Evolutionary conservation across 2,797 vertebrate species (phyloP), one percentile per base, ranked within the genome.

Genomic region (Champsocephalus gunnari): DNA sequence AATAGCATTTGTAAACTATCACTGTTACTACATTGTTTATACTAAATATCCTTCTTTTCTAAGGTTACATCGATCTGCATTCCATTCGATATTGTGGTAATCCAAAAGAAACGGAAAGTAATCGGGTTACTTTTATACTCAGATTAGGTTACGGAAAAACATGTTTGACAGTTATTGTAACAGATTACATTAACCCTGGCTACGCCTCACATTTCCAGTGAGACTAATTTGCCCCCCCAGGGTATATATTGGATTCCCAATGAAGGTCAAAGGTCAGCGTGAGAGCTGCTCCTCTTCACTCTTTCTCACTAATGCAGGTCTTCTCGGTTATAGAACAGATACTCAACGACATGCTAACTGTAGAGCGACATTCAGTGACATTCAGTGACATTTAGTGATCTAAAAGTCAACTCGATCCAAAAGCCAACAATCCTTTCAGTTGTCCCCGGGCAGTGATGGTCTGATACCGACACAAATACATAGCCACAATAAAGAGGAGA

Each of bases 151-250:
- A 34, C 34, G 34, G 6, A 6, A 1, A 19, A 19, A 19, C 19
- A 19, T 19, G 19, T 19, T 19, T 19, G 19, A 19, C 19, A 19
- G 19, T 19, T 19, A 19, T 19, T 34, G 34, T 34, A 34, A 34
- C 34, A 8, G 34, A 34, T 34, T 34, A 34, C 34, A 34, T 34
- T 34, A 34, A 34, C 34, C 34, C 34, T 34, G 6, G 34, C 6
- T 34, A 34, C 34, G 48, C 71, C 56, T 82, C 59, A 48, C 34
- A 82, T 60, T 49, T 70, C 64, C 60, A 67, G 76, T 24, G 62
- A 7, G 56, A 62, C 68, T 72, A 64, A 68, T 81, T 63, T 74
- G 32, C 19, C 53, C 68, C 54, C 65, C 67, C 19, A 43, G 73
- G 77, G 78, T 59, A 28, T 11, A 56, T 72, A 73, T 50, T 51